phyloP scores from a whole-genome alignment of 2,888 invertebrate species.

The Coecobrya sp. region DNA sequence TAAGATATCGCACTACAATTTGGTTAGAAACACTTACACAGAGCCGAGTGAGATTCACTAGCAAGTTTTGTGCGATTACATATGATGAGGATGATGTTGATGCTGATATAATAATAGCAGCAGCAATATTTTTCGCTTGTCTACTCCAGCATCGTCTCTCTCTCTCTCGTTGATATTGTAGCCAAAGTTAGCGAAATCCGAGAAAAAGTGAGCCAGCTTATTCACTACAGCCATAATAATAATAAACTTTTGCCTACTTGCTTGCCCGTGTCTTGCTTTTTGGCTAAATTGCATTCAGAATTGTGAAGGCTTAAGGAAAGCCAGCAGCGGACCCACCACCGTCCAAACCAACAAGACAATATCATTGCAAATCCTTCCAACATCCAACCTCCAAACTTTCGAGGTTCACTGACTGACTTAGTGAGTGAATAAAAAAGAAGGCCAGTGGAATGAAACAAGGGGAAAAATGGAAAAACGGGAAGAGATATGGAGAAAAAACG shows the following conservation, averaged over 20 bases:
- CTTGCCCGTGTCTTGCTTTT: conserved; percentile 21
- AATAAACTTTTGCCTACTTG: conserved; percentile 56
- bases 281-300: conserved; percentile 65
- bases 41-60: too few relatives aligned
- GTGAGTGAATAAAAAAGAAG: conserved; percentile 25
- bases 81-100: conserved; percentile 38
- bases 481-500: neutral
- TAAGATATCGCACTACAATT: too few relatives aligned
- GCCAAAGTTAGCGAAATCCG: neutral
- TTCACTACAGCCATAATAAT: conserved; percentile 41
- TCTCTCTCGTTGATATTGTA: neutral
- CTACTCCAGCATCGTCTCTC: neutral
- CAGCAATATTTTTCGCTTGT: conserved; percentile 51
- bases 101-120: conserved; percentile 58
- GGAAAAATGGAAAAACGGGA: neutral
- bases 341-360: neutral
- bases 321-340: neutral
- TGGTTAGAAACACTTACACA: too few relatives aligned
- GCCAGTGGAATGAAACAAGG: neutral
- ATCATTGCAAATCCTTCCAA: conserved; percentile 52
- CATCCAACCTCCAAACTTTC: conserved; percentile 5
- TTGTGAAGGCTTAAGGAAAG: conserved; percentile 42
- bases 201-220: neutral
- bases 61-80: too few relatives aligned
- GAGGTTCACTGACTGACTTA: conserved; percentile 35